Evolutionary conservation across 2,797 vertebrate genomes (phyloP).

Genomic region (Meriones psammophilus): DNA sequence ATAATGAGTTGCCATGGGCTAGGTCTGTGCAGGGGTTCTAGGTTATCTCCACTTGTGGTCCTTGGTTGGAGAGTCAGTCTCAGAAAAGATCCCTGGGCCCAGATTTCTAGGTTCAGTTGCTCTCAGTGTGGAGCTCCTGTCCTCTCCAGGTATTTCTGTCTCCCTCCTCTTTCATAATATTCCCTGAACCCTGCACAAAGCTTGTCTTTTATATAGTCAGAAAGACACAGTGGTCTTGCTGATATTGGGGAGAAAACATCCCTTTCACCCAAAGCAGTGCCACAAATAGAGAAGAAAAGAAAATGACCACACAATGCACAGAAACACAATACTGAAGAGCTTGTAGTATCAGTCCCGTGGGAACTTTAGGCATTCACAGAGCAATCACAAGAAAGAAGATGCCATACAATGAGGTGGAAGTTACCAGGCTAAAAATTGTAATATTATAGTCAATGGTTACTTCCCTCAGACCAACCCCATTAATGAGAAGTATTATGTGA

Average conservation of each 20-base stretch:
- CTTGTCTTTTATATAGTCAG: not conserved
- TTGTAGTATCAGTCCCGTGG: not conserved
- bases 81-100: no score
- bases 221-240: not conserved
- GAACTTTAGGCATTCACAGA: not conserved
- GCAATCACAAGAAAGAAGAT: not conserved
- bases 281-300: not conserved
- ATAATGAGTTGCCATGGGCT: no score
- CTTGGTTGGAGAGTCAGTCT: no score
- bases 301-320: not conserved
- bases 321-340: not conserved
- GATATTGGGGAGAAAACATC: not conserved
- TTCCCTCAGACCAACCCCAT: not conserved
- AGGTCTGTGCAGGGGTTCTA: no score
- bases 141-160: no score
- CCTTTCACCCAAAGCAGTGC: not conserved
- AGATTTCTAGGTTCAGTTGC: no score
- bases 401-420: not conserved
- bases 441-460: not conserved
- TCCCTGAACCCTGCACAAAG: no score
- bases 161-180: no score
- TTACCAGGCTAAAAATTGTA: not conserved
- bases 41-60: no score
- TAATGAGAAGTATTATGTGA: not conserved
- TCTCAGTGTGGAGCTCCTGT: no score